Base-by-base conservation (phyloP, 2,797 vertebrate species). In the Sebastes jordani region DNA sequence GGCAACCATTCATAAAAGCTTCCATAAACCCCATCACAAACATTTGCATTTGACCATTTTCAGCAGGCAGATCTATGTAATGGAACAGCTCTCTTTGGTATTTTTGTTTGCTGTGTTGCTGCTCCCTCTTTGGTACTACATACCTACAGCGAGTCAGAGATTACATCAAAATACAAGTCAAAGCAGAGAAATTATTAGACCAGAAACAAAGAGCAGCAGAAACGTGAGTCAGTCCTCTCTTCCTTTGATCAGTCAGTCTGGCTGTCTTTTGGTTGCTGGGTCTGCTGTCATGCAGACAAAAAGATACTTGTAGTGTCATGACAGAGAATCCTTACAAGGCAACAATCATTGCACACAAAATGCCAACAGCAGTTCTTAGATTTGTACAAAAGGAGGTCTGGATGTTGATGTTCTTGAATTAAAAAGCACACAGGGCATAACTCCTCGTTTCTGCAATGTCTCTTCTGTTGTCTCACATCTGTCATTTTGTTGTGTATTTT, bases 181-280 rank as follows among this genome's bases (percentile, higher is more conserved):
- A 86, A 67, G 71, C 80, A 90, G 75, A 89, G 78, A 72, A 52
- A 69, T 74, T 22, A 71, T 38, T 42, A 23, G 34, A 71, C 23
- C 23, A 59, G 5, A 62, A 32, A 49, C 56, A 18, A 49, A 62
- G n/a, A 62, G 30, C 27, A 52, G 30, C 84, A 91, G 61, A 86
- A 55, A 64, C 68, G 4, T 72, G 88, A 91, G 85, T 90, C 86
- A 89, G 78, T 84, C 77, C 73, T 72, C 42, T 91, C 71, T 73
- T 84, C 52, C 64, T 75, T 74, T 65, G 3, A 76, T 82, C 87
- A 86, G 88, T 94, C 87, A 91, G 91, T 85, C 88, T 72, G 81
- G 82, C 76, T 91, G 88, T 83, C 81, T 86, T 86, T 84, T 74
- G 65, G 74, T 88, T 91, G 85, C 78, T 69, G 80, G 89, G 92